Evolutionary conservation across 2,113 vertebrate species (phyloP), one percentile per base, ranked within the genome.

Genomic region (Plecotus auritus): DNA sequence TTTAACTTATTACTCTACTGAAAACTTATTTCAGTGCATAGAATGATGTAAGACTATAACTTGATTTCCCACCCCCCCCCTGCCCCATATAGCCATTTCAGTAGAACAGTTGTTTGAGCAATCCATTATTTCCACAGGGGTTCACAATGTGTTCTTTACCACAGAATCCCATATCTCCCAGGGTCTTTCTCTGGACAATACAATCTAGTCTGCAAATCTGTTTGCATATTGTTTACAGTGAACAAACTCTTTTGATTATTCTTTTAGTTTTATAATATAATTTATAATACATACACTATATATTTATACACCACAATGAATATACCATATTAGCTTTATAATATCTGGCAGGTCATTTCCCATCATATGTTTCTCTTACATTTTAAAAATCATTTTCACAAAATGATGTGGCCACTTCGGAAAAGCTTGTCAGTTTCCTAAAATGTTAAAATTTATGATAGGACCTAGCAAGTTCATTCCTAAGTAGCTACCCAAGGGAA

Each of bases 81-180:
- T n/a, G n/a, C 23, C 14, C 0, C 11, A 45, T 32, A 17, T 23
- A 47, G 23, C 17, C 28, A 88, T 18, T 23, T 87, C 30, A 40
- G 7, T 12, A 7, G 40, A n/a, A 20, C 37, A 81, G 9, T 0
- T 16, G 3, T 59, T 0, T 16, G 2, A 59, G 28, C 3, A 40
- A 49, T 8, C 18, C 49, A 20, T 42, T 28, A 22, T 74, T 64
- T 87, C 67, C 23, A n/a, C 37, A 3, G 5, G 28, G 35, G 4
- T 35, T 81, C 78, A 9, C 1, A 9, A 1, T 5, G 13, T 20
- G 76, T 56, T 78, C 67, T 9, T 42, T 8, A 32, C 14, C n/a
- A 42, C 49, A 51, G 64, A 85, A 35, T 20, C 14, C 17, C 13
- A 7, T 10, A 18, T 20, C 56, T 10, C 23, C 18, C 13, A 2